Evolutionary conservation across 2,797 vertebrate genomes (phyloP).

Genomic region (Liasis olivaceus): DNA sequence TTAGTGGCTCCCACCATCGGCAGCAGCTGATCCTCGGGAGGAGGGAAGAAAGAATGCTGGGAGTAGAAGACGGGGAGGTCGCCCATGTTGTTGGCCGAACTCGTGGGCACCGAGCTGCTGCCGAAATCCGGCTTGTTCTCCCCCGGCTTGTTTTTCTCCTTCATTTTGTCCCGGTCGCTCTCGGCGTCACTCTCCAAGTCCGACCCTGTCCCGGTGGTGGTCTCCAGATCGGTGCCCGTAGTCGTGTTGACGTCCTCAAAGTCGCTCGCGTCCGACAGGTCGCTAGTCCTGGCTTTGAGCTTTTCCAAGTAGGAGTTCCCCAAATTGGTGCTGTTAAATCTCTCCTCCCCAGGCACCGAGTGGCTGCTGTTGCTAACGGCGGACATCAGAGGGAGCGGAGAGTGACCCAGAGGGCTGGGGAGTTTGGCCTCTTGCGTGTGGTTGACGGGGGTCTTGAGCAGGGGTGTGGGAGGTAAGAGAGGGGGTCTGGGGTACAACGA

Average conservation of each 20-base stretch:
- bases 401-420: slow-evolving; percentile 85
- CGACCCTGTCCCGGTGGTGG: slow-evolving; percentile 92
- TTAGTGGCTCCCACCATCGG: slow-evolving; percentile 83
- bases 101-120: slow-evolving; percentile 77
- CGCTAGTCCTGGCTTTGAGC: slow-evolving; percentile 87
- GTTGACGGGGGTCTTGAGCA: slow-evolving; percentile 90
- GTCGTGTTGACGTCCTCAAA: slow-evolving; percentile 97
- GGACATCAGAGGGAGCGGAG: slow-evolving; percentile 83
- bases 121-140: slow-evolving; percentile 82
- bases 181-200: slow-evolving; percentile 94
- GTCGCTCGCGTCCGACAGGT: slow-evolving; percentile 93
- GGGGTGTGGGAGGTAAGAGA: slow-evolving; percentile 88
- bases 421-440: slow-evolving; percentile 90
- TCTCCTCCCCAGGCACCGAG: slow-evolving; percentile 71
- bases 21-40: slow-evolving; percentile 92
- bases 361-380: slow-evolving; percentile 80
- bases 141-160: slow-evolving; percentile 74
- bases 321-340: slow-evolving; percentile 78
- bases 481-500: slow-evolving; percentile 94
- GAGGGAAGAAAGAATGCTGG: slow-evolving; percentile 95
- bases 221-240: slow-evolving; percentile 95
- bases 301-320: slow-evolving; percentile 83
- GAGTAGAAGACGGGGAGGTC: slow-evolving; percentile 88
- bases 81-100: slow-evolving; percentile 74
- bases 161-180: slow-evolving; percentile 87